A percentile compares a stretch with the other conserved stretches of the same genome.
These are phyloP conservation scores for Blera fallax DNA, from an alignment of 2,888 invertebrate genomes.

Conservation along the genomic window DNA sequence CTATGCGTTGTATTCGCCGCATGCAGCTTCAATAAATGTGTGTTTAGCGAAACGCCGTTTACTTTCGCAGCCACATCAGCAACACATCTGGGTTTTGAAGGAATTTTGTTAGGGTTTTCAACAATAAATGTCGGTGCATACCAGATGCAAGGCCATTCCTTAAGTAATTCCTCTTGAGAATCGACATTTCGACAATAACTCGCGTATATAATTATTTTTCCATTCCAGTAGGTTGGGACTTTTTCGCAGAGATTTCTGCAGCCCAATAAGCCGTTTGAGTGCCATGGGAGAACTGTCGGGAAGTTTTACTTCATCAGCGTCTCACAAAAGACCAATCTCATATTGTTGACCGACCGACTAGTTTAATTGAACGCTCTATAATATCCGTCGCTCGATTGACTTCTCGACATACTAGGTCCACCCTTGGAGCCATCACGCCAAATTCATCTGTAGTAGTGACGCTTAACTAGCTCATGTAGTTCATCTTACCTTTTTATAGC, in stretches of 20 bases:
- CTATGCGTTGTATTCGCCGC: no score
- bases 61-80: not conserved
- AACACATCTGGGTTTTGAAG: not conserved
- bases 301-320: not conserved
- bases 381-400: not conserved
- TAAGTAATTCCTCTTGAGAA: not conserved
- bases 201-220: not conserved
- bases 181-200: not conserved
- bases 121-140: not conserved
- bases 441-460: conserved; percentile 10
- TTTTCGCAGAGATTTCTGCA: not conserved
- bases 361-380: not conserved
- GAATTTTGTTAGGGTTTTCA: not conserved
- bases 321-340: not conserved
- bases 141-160: not conserved
- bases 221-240: not conserved
- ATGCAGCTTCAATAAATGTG: not conserved
- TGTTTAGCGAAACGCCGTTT: not conserved
- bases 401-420: not conserved
- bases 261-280: not conserved
- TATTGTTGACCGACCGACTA: not conserved
- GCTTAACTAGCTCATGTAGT: not conserved
- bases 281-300: not conserved
- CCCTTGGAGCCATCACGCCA: conserved; percentile 4
- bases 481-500: not conserved